Conservation (phyloP, 1,140 invertebrate genomes). For the Cydia splendana region DNA sequence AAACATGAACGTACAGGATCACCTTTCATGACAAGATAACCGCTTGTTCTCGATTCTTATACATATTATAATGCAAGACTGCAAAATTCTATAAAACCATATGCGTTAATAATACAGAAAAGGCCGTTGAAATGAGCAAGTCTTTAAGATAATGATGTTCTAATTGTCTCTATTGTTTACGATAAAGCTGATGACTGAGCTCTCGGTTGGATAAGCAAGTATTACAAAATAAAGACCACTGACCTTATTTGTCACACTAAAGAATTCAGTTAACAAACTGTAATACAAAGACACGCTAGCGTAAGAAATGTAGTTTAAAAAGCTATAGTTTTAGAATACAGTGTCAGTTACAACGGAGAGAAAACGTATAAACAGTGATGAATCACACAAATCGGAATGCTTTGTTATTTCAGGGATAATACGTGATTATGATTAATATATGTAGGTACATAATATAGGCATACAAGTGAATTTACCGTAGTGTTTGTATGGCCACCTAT, state of each 20-base stretch:
- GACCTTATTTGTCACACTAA: conserved; percentile 16
- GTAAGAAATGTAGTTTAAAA: neutral
- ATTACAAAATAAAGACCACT: conserved; percentile 26
- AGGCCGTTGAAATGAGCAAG: neutral
- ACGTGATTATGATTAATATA: no score
- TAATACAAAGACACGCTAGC: neutral
- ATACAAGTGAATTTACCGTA: conserved; percentile 9
- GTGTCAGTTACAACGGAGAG: no score
- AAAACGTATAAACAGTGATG: no score
- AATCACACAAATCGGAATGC: no score
- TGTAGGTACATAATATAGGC: neutral
- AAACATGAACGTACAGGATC: conserved; percentile 24
- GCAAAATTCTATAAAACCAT: conserved; percentile 5
- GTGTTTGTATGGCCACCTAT: conserved; percentile 9
- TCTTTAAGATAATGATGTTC: neutral
- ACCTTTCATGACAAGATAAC: conserved; percentile 9
- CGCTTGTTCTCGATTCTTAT: neutral
- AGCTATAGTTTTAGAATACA: no score
- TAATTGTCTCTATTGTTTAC: conserved; percentile 17
- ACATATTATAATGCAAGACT: neutral
- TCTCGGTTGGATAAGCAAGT: conserved; percentile 23
- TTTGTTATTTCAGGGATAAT: no score
- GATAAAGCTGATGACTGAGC: neutral
- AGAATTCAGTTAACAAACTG: conserved; percentile 1
- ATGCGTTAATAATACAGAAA: neutral